Percentiles rank a stretch among this genome's conserved stretches.
Conservation (phyloP, 2,113 vertebrate species). For the Salvelinus sp. region DNA sequence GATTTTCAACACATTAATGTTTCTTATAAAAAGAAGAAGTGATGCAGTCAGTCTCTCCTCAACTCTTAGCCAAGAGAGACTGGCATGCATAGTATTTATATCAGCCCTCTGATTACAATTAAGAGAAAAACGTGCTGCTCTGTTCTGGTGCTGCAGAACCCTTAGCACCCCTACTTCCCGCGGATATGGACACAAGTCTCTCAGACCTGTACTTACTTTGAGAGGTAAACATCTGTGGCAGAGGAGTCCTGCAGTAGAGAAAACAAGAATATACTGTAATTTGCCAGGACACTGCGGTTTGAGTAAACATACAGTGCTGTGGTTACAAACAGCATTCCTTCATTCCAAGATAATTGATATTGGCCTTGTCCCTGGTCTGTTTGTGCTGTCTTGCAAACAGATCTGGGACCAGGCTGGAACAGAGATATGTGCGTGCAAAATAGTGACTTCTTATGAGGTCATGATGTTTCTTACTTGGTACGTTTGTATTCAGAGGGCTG, state of each 20-base stretch:
- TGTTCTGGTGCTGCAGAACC: no score
- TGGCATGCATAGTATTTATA: no score
- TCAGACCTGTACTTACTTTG: conserved; percentile 53
- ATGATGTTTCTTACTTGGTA: conserved; percentile 54
- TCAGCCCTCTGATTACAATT: no score
- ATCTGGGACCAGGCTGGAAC: no score
- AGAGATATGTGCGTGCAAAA: neutral
- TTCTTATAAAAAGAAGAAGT: no score
- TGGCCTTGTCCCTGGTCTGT: neutral
- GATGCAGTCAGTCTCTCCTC: no score
- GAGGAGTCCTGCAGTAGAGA: conserved; percentile 52
- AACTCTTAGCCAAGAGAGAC: no score
- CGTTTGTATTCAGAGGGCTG: conserved; percentile 47
- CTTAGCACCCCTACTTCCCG: no score
- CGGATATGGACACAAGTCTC: neutral
- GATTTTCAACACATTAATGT: no score
- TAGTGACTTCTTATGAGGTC: neutral
- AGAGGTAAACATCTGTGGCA: conserved; percentile 29
- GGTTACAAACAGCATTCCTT: neutral
- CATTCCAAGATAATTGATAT: neutral
- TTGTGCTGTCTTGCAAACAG: no score
- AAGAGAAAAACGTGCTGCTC: no score
- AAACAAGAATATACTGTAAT: conserved; percentile 9
- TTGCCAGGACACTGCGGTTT: neutral
- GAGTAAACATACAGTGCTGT: conserved; percentile 6